These are phyloP conservation scores for Orussus abietinus DNA, from an alignment of 1,140 invertebrate genomes.

Conservation along the genomic window DNA sequence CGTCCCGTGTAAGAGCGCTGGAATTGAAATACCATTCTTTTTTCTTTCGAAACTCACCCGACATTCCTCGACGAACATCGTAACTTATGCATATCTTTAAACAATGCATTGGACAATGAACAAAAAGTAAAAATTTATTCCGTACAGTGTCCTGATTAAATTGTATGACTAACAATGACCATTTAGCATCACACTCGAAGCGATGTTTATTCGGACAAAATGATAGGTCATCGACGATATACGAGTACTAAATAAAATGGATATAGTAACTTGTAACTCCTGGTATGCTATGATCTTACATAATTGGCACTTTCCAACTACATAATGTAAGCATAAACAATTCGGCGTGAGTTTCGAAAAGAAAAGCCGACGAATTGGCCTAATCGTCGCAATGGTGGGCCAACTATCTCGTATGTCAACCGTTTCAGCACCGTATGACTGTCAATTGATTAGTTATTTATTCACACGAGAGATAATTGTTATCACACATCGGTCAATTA, in stretches of 20 bases:
- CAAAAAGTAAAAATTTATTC: constrained; percentile 14
- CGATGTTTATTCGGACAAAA: too few species aligned
- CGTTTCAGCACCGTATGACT: constrained; percentile 15
- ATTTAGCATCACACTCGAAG: too few species aligned
- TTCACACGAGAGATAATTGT: constrained; percentile 16
- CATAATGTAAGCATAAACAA: background rate
- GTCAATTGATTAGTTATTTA: constrained; percentile 37
- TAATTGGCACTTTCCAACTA: constrained; percentile 5
- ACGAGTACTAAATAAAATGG: too few species aligned
- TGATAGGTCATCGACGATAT: too few species aligned
- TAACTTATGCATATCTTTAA: constrained; percentile 4
- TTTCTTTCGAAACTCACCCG: background rate
- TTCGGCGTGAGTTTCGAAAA: constrained; percentile 19
- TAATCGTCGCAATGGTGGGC: constrained; percentile 17
- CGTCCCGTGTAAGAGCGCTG: background rate
- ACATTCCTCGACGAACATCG: constrained; percentile 9
- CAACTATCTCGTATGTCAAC: constrained; percentile 12
- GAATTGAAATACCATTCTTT: background rate
- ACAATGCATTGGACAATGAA: constrained; percentile 1
- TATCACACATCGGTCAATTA: constrained; percentile 10
- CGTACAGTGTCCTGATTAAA: constrained; percentile 25
- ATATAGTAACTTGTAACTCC: constrained; percentile 19
- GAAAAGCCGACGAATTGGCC: constrained; percentile 21
- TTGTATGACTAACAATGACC: background rate
- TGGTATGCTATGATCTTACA: constrained; percentile 7